Percentiles rank a stretch among this genome's conserved stretches.
Conservation (phyloP, 2,797 vertebrate species). For the Vireo griseus region DNA sequence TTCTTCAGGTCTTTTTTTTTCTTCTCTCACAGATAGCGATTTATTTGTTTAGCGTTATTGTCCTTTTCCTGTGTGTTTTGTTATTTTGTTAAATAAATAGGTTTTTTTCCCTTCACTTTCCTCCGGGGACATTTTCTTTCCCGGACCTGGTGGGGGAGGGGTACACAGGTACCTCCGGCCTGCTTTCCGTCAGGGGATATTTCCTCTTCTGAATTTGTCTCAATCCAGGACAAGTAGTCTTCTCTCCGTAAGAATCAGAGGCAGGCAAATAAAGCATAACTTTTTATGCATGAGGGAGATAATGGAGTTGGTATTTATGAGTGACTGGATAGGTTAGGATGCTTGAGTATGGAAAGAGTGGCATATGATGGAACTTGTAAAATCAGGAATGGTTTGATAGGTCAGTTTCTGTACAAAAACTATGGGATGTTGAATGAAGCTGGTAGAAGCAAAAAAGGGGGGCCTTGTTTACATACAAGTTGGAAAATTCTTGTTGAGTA, state of each 20-base stretch:
- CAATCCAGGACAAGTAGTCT: too few species aligned
- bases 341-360: background rate
- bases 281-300: background rate
- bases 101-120: too few species aligned
- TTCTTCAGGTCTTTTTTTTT: too few species aligned
- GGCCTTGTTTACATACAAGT: fast-evolving
- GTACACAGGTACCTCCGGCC: too few species aligned
- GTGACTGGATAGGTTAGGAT: background rate
- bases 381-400: background rate
- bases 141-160: too few species aligned
- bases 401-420: background rate
- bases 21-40: too few species aligned
- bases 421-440: background rate
- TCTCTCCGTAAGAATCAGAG: background rate
- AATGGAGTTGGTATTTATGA: background rate
- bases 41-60: too few species aligned
- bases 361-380: background rate
- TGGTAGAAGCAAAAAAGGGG: background rate
- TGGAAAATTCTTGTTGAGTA: background rate
- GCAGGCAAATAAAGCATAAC: background rate
- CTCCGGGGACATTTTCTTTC: too few species aligned
- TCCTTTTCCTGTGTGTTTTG: too few species aligned
- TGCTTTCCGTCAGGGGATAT: too few species aligned
- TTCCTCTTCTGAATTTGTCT: too few species aligned
- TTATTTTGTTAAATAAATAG: too few species aligned